Evolutionary conservation across 1,140 invertebrate species (phyloP).

Genomic region (Doryteuthis pealeii): DNA sequence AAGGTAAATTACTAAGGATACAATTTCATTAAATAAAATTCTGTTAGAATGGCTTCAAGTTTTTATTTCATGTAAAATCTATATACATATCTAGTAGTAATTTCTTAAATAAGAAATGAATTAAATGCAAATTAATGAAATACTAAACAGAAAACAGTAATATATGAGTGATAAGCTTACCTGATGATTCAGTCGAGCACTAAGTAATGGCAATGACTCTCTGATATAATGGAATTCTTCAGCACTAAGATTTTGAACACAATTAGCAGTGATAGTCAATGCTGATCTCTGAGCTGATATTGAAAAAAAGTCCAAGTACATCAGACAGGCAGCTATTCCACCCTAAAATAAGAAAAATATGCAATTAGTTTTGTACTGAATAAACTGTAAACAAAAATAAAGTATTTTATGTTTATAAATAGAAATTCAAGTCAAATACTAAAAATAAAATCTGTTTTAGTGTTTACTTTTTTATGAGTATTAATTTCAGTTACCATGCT

Average conservation of each 20-base stretch:
- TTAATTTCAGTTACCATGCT: too few relatives aligned
- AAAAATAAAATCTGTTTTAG: not conserved
- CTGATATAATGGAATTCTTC: constrained; percentile 92
- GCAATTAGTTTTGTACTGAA: too few relatives aligned
- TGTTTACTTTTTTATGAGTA: too few relatives aligned
- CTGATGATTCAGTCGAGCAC: constrained; percentile 84
- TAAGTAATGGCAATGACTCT: constrained; percentile 84
- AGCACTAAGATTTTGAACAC: constrained; percentile 88
- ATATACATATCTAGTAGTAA: too few relatives aligned
- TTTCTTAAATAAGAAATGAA: too few relatives aligned
- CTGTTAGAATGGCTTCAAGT: too few relatives aligned
- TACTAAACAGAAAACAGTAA: too few relatives aligned
- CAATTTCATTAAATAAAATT: too few relatives aligned
- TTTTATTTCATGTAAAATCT: too few relatives aligned
- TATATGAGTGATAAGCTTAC: constrained; percentile 54
- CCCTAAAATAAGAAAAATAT: constrained; percentile 63
- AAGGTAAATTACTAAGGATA: too few relatives aligned
- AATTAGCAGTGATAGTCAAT: constrained; percentile 92
- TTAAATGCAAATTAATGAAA: too few relatives aligned
- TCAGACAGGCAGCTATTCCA: constrained; percentile 91
- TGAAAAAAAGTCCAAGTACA: constrained; percentile 96
- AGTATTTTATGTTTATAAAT: not conserved
- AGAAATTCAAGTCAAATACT: not conserved
- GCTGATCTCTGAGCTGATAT: constrained; percentile 90
- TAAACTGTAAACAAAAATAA: not conserved